Evolutionary conservation across 23 tunicate genomes (phyloP).

Genomic region (Halocynthia roretzi): DNA sequence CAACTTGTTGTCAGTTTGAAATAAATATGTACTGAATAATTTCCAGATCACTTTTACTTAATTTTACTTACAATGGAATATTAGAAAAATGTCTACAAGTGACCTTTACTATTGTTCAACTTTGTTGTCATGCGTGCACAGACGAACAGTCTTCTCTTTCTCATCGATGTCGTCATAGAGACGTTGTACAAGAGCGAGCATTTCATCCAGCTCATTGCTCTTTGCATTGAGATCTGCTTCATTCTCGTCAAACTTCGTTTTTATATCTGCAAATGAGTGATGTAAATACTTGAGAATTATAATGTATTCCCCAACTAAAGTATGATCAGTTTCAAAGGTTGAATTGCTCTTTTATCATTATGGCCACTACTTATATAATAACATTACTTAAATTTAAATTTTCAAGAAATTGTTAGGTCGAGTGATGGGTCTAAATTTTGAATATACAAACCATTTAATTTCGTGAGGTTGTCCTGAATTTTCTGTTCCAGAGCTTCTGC

Average conservation of each 20-base stretch:
- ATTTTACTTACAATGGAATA: no score
- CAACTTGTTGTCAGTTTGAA: no score
- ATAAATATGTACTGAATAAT: no score
- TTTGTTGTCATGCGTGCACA: background rate
- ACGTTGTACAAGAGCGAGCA: conserved; percentile 20
- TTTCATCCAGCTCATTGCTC: conserved; percentile 13
- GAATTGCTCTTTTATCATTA: background rate
- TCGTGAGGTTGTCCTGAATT: conserved; percentile 19
- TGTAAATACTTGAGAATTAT: background rate
- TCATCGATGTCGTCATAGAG: conserved; percentile 24
- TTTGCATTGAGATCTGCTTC: conserved; percentile 22
- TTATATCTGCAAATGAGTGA: conserved; percentile 10
- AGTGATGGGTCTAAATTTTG: no score
- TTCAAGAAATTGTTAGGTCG: no score
- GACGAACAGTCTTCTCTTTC: conserved; percentile 33
- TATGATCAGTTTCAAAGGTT: no score
- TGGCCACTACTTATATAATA: background rate
- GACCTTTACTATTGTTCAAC: no score
- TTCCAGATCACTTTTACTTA: no score
- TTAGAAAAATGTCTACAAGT: no score
- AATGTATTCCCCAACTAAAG: no score
- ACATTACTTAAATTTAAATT: background rate
- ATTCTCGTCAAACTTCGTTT: conserved; percentile 29
- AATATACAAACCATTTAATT: conserved; percentile 22
- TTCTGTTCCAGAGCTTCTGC: conserved; percentile 29